Base-by-base conservation (phyloP, 2,888 invertebrate genomes). In the Adelognathus sp. region DNA sequence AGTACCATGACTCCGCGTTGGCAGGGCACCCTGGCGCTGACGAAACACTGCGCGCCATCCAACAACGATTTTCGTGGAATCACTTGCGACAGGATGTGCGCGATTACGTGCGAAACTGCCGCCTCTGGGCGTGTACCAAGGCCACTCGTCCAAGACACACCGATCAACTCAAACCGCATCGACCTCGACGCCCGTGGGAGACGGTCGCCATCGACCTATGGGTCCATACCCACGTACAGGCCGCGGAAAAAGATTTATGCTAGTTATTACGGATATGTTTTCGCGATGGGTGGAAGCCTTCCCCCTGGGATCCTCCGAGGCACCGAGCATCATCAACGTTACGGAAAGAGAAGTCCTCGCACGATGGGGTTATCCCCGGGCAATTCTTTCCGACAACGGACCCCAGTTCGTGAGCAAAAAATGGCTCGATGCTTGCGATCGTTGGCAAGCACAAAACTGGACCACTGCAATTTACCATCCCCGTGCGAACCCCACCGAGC, bases 21-120 rank as follows among this genome's bases (percentile, higher is more conserved):
- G 82, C 84, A 1, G 83, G 81, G 1, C 84, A 86, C 46, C 84
- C 85, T 1, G 85, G 85, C 2, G 21, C 52, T 2, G 83, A 83
- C 0, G 82, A 86, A 72, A 84, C 84, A 1, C 1, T 36, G 0
- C 11, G 79, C 1, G 67, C 77, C 2, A 78, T 82, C 3, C 67
- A 44, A 6, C 21, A 27, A 16, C 1, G 14, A 0, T 83, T 54
- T 39, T 33, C 56, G 9, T 84, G 80, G 81, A 70, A 73, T 2
- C 58, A 61, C 0, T 50, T 81, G 50, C 31, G 24, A 0, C 5
- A 16, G 3, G 52, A 63, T 9, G 74, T 81, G 3, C 29, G 66
- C 6, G n/a, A 58, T 0, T 78, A 83, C 69, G 77, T 81, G 3
- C 64, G 41, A 6, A 14, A 31, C 3, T 56, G 33, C 9, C 33